Base-by-base conservation (phyloP, 2,888 invertebrate genomes). In the Eristalis pertinax region DNA sequence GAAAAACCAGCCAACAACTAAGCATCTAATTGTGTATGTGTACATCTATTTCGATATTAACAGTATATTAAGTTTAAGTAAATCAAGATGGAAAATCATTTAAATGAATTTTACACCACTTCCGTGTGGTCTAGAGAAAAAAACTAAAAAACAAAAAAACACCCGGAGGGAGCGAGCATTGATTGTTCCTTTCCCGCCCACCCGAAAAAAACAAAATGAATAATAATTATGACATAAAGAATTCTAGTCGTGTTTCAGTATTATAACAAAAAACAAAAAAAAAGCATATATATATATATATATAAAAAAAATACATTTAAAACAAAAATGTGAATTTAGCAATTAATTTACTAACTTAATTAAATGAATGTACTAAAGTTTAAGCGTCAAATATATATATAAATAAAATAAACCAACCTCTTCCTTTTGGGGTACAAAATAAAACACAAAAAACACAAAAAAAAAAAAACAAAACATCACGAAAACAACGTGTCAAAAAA, bases 221-320 rank as follows among this genome's bases (percentile, higher is more conserved):
- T 67, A 76, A 73, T 64, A 86, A 84, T 72, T 84, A 79, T 84
- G 84, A 79, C 83, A 83, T 83, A 83, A 76, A 84, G 64, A 87
- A 79, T 87, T 87, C 87, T 87, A 87, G 87, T 87, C 87, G 87
- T 87, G 87, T 87, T 87, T 87, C 87, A 87, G 87, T 87, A 87
- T 87, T 87, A 87, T 84, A 84, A 87, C 72, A 77, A 79, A 72
- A 78, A 56, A 35, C 56, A 79, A 50, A 38, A 24, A 62, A 50
- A 70, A 35, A 73, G 26, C 26, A 64, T 15, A 56, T 63, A 50
- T 64, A 79, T 72, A 72, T 62, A 56, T 67, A 63, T 41, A n/a
- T n/a, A n/a, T n/a, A n/a, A n/a, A n/a, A n/a, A 63, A 65, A 62
- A 79, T 38, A 62, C 50, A 50, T n/a, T 10, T 32, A 32, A 78